These are phyloP conservation scores for Pristionchus mayeri DNA, from an alignment of 2,888 invertebrate genomes.

Conservation along the genomic window DNA sequence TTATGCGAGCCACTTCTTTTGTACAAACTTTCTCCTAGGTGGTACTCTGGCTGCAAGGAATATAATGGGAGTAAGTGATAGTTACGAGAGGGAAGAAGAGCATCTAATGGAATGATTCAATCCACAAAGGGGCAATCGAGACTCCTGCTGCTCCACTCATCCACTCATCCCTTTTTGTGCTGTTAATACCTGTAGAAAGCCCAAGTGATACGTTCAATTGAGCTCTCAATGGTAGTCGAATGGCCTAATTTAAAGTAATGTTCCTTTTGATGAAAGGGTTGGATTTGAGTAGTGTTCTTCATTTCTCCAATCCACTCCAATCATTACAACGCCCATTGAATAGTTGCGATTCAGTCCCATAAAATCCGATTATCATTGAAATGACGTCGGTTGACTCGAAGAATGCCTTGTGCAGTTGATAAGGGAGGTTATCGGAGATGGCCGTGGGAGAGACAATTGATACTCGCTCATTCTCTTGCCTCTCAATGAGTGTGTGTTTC, in stretches of 20 bases:
- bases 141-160: not conserved
- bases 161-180: not conserved
- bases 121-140: not conserved
- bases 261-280: not conserved
- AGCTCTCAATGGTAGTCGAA: not conserved
- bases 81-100: not conserved
- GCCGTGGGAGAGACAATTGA: not conserved
- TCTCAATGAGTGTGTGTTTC: not conserved
- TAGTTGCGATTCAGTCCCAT: not conserved
- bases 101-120: conserved; percentile 12
- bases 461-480: not conserved
- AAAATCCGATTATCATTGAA: conserved; percentile 28
- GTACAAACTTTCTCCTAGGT: conserved; percentile 7
- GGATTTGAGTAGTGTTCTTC: not conserved
- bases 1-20: conserved; percentile 7
- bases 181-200: not conserved
- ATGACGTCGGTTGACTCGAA: not conserved
- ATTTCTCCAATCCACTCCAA: not conserved
- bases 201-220: not conserved
- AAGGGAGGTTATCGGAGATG: not conserved
- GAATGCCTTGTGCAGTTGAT: not conserved
- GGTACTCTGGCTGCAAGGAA: not conserved
- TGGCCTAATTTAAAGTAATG: conserved; percentile 22
- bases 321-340: not conserved
- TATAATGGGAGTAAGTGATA: conserved; percentile 25